Evolutionary conservation across 2,888 invertebrate species (phyloP).

Genomic region (Fabriciana adippe): DNA sequence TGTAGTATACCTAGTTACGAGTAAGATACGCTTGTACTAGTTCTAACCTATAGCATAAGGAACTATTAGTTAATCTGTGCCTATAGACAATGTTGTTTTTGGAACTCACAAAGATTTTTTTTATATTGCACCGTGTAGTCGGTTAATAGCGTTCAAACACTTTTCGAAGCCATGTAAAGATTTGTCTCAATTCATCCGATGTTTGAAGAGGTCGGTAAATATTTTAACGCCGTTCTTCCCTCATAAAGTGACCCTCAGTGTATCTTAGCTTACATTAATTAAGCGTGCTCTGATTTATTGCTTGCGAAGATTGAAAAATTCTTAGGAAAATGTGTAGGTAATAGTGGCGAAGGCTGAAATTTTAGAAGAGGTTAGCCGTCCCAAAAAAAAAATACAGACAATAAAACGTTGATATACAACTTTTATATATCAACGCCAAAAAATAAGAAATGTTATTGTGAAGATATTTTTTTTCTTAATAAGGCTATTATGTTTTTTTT

Average conservation of each 20-base stretch:
- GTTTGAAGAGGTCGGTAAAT: constrained; percentile 67
- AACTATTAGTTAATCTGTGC: too few species aligned
- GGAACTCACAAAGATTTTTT: background rate
- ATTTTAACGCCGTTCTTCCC: constrained; percentile 62
- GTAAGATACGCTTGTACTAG: background rate
- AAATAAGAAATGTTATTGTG: too few species aligned
- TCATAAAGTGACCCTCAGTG: constrained; percentile 58
- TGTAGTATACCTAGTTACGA: too few species aligned
- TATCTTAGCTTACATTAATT: constrained; percentile 52
- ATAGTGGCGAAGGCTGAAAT: background rate
- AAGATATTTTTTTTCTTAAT: too few species aligned
- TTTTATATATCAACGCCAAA: too few species aligned
- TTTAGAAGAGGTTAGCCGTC: too few species aligned
- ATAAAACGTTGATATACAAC: too few species aligned
- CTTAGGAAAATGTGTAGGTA: background rate
- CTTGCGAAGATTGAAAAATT: constrained; percentile 17
- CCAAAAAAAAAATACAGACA: too few species aligned
- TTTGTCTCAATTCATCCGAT: constrained; percentile 50
- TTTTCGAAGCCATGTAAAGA: constrained; percentile 44
- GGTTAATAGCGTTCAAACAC: constrained; percentile 37
- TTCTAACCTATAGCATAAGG: too few species aligned
- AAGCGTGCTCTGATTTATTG: constrained; percentile 40
- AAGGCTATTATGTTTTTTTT: too few species aligned
- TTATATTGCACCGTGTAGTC: constrained; percentile 14
- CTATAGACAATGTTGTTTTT: background rate